Conservation (phyloP, 2,113 vertebrate genomes). For the Cheirogaleus medius region DNA sequence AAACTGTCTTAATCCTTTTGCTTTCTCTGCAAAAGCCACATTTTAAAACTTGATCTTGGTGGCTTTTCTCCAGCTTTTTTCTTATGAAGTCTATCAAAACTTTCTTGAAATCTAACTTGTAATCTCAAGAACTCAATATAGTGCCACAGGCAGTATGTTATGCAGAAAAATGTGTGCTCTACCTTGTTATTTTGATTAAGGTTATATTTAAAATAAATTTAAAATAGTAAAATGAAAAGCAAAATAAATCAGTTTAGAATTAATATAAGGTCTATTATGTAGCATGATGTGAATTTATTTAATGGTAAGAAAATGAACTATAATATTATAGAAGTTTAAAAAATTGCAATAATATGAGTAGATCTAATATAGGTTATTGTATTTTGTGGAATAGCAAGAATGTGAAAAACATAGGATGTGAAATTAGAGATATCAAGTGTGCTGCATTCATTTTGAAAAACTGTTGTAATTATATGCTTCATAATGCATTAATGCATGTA, state of each 20-base stretch:
- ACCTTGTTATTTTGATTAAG: slow-evolving; percentile 45
- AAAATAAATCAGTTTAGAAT: slow-evolving; percentile 53
- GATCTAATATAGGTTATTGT: background rate
- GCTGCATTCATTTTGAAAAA: background rate
- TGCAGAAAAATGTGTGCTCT: slow-evolving; percentile 44
- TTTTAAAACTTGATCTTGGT: slow-evolving; percentile 31
- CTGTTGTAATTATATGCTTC: background rate
- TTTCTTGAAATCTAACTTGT: slow-evolving; percentile 25
- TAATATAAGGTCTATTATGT: background rate
- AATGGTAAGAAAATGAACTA: slow-evolving; percentile 34
- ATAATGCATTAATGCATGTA: background rate
- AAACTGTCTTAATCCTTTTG: background rate
- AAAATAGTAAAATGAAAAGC: slow-evolving; percentile 44
- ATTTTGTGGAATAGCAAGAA: slow-evolving; percentile 26
- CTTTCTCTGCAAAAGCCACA: background rate
- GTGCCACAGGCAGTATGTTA: background rate
- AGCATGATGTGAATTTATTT: background rate
- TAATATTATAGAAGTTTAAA: background rate
- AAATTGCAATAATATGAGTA: background rate
- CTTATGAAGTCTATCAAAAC: background rate
- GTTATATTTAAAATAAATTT: slow-evolving; percentile 55
- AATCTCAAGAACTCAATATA: background rate
- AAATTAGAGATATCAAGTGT: background rate
- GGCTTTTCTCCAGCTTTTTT: background rate
- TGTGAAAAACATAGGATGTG: background rate